Evolutionary conservation across 2,797 vertebrate species (phyloP), one percentile per base, ranked within the genome.

Genomic region (Eptatretus atami): DNA sequence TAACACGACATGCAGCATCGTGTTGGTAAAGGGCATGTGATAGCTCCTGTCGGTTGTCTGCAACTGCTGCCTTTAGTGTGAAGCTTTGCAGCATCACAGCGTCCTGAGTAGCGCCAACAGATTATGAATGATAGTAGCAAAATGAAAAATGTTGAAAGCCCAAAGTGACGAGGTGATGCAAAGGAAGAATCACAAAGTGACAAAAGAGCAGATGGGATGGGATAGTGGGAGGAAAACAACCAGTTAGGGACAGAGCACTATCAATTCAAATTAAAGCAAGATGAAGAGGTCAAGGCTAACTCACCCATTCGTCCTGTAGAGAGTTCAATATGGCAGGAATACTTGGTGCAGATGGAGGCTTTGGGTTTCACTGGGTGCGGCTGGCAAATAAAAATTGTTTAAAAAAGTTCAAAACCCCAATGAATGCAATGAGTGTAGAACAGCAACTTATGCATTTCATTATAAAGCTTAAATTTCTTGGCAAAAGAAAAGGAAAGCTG

Each of bases 41-140:
- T 25, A 96, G 76, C 70, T 96, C 92, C 69, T 98, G 92, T 52
- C 87, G 84, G 92, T 94, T 0, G 92, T 98, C 74, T 98, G 92
- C 68, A 98, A 75, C 76, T 96, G 92, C 72, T 95, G 92, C 52
- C 87, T 77, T n/a, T 66, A 94, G 76, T 1, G 90, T 92, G 73
- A 94, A 95, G 69, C 90, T 98, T 72, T 96, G 85, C 65, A 96
- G 78, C 92, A 96, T 98, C 66, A 96, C 90, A 0, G 87, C 87
- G 52, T 95, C 87, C 87, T 94, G 64, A 31, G 63, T n/a, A 69
- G 10, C 11, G 55, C 10, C 10, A 24, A 2, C 57, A 12, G 2
- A 10, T 44, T 44, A 8, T 44, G 31, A 44, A 5, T 44, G 31
- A 44, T 44, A 8, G 31, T 44, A 8, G 31, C 31, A 44, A 44